A percentile compares a stretch with the other conserved stretches of the same genome.
Evolutionary conservation across 2,113 vertebrate genomes (phyloP).

Genomic region (Plecotus auritus): DNA sequence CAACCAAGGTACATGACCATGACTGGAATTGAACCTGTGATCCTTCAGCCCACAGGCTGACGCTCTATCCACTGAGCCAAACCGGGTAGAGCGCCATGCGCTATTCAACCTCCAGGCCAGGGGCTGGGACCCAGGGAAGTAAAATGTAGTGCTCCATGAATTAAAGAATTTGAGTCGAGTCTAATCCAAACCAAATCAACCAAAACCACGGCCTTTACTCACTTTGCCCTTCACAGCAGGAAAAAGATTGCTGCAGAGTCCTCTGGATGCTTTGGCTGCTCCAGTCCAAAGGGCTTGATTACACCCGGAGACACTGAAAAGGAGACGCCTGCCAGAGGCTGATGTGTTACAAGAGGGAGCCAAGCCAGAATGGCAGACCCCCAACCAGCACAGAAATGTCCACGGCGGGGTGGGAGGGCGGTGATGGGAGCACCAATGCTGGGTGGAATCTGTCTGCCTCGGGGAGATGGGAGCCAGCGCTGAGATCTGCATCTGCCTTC

Average conservation of each 20-base stretch:
- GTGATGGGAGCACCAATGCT: background rate
- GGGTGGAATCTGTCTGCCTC: too few relatives aligned
- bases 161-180: background rate
- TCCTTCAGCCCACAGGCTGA: too few relatives aligned
- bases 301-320: background rate
- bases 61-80: too few relatives aligned
- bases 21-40: too few relatives aligned
- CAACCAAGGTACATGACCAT: too few relatives aligned
- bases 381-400: too few relatives aligned
- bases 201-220: background rate
- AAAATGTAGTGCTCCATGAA: background rate
- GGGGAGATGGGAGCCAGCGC: too few relatives aligned
- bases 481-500: too few relatives aligned
- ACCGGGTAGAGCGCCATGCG: too few relatives aligned
- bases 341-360: background rate
- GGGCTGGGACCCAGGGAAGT: background rate
- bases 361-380: background rate
- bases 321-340: background rate
- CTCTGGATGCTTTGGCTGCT: background rate
- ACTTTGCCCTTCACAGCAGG: background rate
- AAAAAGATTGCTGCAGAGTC: background rate
- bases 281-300: background rate
- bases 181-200: background rate
- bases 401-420: background rate
- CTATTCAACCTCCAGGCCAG: conserved; percentile 58